Conservation (phyloP, 2,113 vertebrate genomes). For the Apeltes quadracus region DNA sequence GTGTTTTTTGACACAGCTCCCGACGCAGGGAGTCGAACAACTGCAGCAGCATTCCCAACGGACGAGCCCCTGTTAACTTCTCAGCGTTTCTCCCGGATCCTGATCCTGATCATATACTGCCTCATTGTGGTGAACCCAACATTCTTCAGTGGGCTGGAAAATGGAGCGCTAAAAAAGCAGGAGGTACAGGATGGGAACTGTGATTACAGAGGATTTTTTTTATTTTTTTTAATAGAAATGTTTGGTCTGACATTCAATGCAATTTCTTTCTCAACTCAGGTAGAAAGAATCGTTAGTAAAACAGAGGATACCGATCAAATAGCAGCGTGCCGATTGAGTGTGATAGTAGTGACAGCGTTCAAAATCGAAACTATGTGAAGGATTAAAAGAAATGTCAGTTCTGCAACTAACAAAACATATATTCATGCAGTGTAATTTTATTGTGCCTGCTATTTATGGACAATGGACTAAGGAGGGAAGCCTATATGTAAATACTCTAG, state of each 20-base stretch:
- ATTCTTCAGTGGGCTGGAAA: slow-evolving; percentile 68
- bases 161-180: slow-evolving; percentile 14
- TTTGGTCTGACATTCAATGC: background rate
- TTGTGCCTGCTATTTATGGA: too few species aligned
- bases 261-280: background rate
- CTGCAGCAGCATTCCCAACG: slow-evolving; percentile 72
- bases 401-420: background rate
- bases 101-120: slow-evolving; percentile 85
- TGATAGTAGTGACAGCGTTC: too few species aligned
- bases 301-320: background rate
- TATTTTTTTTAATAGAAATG: background rate
- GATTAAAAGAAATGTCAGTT: background rate
- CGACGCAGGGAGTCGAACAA: slow-evolving; percentile 65
- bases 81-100: slow-evolving; percentile 59
- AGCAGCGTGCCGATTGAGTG: background rate
- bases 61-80: slow-evolving; percentile 70
- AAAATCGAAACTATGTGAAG: background rate
- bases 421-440: background rate
- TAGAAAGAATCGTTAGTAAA: background rate
- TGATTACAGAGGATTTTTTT: background rate
- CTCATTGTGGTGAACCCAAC: slow-evolving; percentile 83
- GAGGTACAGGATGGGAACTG: slow-evolving; percentile 2
- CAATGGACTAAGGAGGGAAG: too few species aligned
- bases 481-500: too few species aligned
- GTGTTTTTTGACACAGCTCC: slow-evolving; percentile 64